These are phyloP conservation scores for Dipus sagitta DNA, from an alignment of 2,797 vertebrate species.

Conservation along the genomic window DNA sequence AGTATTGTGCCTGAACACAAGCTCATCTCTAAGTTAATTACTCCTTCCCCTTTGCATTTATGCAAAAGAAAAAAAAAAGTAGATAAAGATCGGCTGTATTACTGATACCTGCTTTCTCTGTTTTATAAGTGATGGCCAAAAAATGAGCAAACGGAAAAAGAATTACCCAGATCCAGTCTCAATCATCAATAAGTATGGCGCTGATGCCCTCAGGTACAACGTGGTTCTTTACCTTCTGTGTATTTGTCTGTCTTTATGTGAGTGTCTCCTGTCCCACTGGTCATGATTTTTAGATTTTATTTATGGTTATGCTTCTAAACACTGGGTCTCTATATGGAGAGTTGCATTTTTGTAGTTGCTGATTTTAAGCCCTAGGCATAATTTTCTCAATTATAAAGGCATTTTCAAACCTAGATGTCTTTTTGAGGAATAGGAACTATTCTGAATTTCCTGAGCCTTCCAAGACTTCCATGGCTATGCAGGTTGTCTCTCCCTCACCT, in stretches of 20 bases:
- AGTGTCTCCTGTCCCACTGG: background rate
- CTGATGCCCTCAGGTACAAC: conserved; percentile 96
- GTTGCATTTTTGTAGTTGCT: background rate
- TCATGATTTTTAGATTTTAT: background rate
- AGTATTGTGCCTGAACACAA: background rate
- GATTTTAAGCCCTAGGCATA: background rate
- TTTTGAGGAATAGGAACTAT: background rate
- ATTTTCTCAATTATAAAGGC: background rate
- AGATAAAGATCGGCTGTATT: background rate
- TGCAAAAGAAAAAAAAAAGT: background rate
- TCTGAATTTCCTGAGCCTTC: background rate
- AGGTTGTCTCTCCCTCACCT: background rate
- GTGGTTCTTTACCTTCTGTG: background rate
- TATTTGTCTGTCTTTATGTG: background rate
- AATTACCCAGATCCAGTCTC: conserved; percentile 96
- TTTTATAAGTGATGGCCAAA: conserved; percentile 96
- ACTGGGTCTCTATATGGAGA: background rate
- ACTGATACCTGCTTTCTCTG: conserved; percentile 64
- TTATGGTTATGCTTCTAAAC: background rate
- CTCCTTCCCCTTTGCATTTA: background rate
- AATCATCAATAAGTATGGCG: conserved; percentile 94
- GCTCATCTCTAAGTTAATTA: background rate
- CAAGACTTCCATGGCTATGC: background rate
- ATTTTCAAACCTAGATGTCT: background rate
- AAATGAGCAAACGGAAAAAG: conserved; percentile 99